Evolutionary conservation across 2,797 vertebrate species (phyloP).

Genomic region (Mustela erminea): DNA sequence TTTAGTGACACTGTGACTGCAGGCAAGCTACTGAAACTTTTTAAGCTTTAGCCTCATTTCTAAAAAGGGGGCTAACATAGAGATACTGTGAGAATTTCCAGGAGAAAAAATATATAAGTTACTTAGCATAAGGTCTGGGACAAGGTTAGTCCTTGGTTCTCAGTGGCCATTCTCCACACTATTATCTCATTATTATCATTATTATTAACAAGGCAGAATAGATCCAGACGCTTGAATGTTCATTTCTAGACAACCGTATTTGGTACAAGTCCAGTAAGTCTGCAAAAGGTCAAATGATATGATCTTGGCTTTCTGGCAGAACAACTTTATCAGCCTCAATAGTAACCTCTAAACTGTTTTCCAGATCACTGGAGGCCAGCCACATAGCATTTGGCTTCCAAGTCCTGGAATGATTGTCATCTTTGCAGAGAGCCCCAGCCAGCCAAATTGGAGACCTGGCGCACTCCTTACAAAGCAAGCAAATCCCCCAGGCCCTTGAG

Average conservation of each 20-base stretch:
- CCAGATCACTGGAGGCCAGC: slow-evolving; percentile 57
- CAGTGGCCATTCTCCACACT: neutral
- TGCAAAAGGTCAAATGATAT: slow-evolving; percentile 24
- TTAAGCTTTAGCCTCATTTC: neutral
- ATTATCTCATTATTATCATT: slow-evolving; percentile 26
- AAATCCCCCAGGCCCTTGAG: neutral
- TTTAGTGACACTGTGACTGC: neutral
- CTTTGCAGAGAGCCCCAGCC: neutral
- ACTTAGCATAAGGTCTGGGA: neutral
- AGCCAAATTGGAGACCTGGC: neutral
- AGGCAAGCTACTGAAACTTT: neutral
- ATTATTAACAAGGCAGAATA: neutral
- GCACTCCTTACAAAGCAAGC: neutral
- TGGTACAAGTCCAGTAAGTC: neutral
- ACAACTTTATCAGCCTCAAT: slow-evolving; percentile 53
- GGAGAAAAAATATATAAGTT: neutral
- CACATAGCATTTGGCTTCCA: slow-evolving; percentile 33
- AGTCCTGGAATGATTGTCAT: slow-evolving; percentile 17
- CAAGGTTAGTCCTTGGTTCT: neutral
- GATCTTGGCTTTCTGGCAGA: slow-evolving; percentile 6
- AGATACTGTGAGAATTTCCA: neutral
- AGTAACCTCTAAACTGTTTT: slow-evolving; percentile 63
- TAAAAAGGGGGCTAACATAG: neutral
- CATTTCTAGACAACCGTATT: slow-evolving; percentile 20
- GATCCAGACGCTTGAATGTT: neutral